phyloP scores from a whole-genome alignment of 2,888 invertebrate species.

The Microdon myrmicae region DNA sequence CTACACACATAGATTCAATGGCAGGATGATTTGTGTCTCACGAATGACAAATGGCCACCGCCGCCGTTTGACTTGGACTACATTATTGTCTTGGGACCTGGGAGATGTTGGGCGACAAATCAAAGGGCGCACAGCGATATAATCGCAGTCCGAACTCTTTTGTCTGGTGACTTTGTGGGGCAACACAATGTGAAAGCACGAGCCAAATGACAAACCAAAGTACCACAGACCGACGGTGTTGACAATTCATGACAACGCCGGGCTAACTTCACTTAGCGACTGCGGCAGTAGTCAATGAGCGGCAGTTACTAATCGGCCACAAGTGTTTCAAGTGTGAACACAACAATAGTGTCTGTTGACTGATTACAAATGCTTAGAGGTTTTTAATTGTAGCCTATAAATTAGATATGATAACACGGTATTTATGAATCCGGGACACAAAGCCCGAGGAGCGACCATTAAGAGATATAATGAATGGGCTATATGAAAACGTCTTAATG shows the following conservation, averaged over 20 bases:
- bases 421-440: no score
- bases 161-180: constrained; percentile 29
- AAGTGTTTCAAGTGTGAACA: constrained; percentile 42
- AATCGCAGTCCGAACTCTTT: constrained; percentile 6
- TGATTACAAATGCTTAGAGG: constrained; percentile 41
- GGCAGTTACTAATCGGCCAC: constrained; percentile 48
- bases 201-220: constrained; percentile 46
- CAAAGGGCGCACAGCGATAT: constrained; percentile 38
- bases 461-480: no score
- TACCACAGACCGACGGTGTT: constrained; percentile 28
- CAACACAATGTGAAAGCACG: constrained; percentile 46
- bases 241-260: constrained; percentile 49
- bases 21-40: constrained; percentile 47
- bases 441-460: no score
- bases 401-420: constrained; percentile 22
- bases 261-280: constrained; percentile 7
- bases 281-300: neutral
- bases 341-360: constrained; percentile 29
- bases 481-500: no score
- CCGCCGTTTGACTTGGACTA: constrained; percentile 25
- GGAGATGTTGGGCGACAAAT: constrained; percentile 47
- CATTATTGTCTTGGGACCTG: constrained; percentile 40
- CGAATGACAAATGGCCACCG: constrained; percentile 47
- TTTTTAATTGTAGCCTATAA: constrained; percentile 41
- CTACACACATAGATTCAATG: constrained; percentile 15